Evolutionary conservation across 1,140 invertebrate genomes (phyloP).

Genomic region (Palaemon carinicauda): DNA sequence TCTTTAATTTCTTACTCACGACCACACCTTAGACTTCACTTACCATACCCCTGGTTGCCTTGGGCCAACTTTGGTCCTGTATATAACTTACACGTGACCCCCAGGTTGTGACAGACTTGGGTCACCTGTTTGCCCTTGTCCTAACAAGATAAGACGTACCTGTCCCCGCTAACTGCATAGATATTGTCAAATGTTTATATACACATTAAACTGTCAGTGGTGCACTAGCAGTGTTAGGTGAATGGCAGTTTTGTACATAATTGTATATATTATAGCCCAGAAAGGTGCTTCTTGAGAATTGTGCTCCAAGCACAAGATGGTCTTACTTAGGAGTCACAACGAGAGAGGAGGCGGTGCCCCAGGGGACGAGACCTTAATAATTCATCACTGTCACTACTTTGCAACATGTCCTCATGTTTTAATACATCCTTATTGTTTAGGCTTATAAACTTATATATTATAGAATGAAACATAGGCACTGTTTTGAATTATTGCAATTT

Average conservation of each 20-base stretch:
- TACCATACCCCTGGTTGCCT: constrained; percentile 51
- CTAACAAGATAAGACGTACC: constrained; percentile 53
- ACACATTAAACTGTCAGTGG: constrained; percentile 54
- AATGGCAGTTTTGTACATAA: constrained; percentile 53
- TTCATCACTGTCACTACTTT: constrained; percentile 40
- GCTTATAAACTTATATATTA: constrained; percentile 42
- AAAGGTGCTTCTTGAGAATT: constrained; percentile 51
- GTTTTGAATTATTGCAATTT: constrained; percentile 49
- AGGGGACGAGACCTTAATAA: constrained; percentile 23
- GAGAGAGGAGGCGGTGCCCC: constrained; percentile 23
- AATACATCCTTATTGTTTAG: constrained; percentile 52
- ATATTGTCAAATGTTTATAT: constrained; percentile 56
- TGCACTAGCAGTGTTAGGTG: constrained; percentile 49
- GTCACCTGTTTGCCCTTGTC: constrained; percentile 40
- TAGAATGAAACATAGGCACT: constrained; percentile 42
- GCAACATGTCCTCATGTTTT: constrained; percentile 43
- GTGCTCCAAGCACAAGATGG: constrained; percentile 45
- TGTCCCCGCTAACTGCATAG: constrained; percentile 48
- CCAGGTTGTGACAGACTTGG: constrained; percentile 45
- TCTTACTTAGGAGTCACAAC: constrained; percentile 47
- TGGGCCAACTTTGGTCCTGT: constrained; percentile 43
- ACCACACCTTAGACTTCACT: background rate
- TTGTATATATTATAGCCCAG: constrained; percentile 46
- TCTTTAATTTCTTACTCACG: background rate
- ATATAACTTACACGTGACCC: constrained; percentile 44